A percentile compares a stretch with the other conserved stretches of the same genome.
These are phyloP conservation scores for Hydrotaea cyrtoneurina DNA, from an alignment of 2,888 invertebrate genomes.

Conservation along the genomic window DNA sequence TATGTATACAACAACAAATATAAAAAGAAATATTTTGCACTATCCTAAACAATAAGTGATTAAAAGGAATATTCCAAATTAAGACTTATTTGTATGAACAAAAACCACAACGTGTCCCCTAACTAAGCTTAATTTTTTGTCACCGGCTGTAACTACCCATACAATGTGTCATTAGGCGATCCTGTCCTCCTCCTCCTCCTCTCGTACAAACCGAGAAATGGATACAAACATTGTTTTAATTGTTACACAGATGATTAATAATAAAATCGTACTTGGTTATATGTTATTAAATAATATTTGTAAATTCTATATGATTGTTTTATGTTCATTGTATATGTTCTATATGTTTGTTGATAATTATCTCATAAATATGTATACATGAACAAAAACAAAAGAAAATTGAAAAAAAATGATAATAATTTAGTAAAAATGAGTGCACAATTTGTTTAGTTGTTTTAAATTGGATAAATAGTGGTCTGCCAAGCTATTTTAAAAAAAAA, in stretches of 20 bases:
- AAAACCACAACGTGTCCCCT: neutral
- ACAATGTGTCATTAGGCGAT: conserved; percentile 6
- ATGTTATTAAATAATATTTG: conserved; percentile 33
- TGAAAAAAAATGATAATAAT: conserved; percentile 22
- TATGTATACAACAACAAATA: conserved; percentile 28
- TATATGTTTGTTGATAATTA: conserved; percentile 48
- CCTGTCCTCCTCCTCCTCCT: neutral
- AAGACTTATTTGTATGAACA: conserved; percentile 42
- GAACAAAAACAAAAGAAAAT: conserved; percentile 31
- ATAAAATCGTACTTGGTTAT: neutral
- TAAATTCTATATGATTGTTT: conserved; percentile 58
- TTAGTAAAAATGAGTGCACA: conserved; percentile 18
- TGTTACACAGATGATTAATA: neutral
- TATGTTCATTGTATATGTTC: conserved; percentile 47
- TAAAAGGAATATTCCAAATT: conserved; percentile 26
- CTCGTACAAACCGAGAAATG: neutral
- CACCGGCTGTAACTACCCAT: conserved; percentile 18
- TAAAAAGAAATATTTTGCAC: conserved; percentile 53
- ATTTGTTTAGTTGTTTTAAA: conserved; percentile 23
- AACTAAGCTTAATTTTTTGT: neutral
- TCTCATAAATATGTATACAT: conserved; percentile 7
- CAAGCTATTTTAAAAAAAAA: neutral
- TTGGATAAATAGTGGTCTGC: neutral
- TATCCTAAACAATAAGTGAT: neutral
- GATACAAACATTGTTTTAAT: neutral